These are phyloP conservation scores for Oppia nitens DNA, from an alignment of 1,140 invertebrate genomes.

Conservation along the genomic window DNA sequence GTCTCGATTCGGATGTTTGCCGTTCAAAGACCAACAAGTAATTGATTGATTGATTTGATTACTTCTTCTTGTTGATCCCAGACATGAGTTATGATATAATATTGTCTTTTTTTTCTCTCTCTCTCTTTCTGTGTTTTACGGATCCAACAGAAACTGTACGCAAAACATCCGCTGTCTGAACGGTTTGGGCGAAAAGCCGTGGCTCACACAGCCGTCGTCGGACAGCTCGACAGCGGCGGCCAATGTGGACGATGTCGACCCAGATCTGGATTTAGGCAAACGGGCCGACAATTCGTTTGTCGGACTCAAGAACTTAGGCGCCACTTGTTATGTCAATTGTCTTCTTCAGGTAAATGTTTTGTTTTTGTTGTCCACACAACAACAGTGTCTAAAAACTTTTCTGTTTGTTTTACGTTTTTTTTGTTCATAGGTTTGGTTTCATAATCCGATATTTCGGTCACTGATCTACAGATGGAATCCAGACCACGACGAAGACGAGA, in stretches of 20 bases:
- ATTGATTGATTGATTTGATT: neutral
- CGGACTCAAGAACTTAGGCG: constrained; percentile 50
- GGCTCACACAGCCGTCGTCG: no score
- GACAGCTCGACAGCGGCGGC: constrained; percentile 25
- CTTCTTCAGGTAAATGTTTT: constrained; percentile 37
- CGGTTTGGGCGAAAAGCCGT: constrained; percentile 40
- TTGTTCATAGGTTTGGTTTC: constrained; percentile 44
- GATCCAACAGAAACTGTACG: constrained; percentile 39
- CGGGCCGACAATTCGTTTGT: constrained; percentile 30
- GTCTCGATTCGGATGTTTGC: constrained; percentile 1
- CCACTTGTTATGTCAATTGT: constrained; percentile 55
- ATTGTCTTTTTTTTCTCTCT: neutral
- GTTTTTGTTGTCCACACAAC: neutral
- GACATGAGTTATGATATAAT: neutral
- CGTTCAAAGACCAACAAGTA: constrained; percentile 4
- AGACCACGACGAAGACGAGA: constrained; percentile 28
- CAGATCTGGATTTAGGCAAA: constrained; percentile 33
- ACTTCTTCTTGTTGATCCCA: neutral
- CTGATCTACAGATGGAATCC: constrained; percentile 46
- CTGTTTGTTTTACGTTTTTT: neutral
- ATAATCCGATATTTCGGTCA: constrained; percentile 43
- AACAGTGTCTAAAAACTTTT: neutral
- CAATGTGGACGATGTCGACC: constrained; percentile 26
- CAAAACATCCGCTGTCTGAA: constrained; percentile 47
- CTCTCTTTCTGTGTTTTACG: no score